Base-by-base conservation (phyloP, 1,140 invertebrate species). In the Cyphomyrmex costatus region DNA sequence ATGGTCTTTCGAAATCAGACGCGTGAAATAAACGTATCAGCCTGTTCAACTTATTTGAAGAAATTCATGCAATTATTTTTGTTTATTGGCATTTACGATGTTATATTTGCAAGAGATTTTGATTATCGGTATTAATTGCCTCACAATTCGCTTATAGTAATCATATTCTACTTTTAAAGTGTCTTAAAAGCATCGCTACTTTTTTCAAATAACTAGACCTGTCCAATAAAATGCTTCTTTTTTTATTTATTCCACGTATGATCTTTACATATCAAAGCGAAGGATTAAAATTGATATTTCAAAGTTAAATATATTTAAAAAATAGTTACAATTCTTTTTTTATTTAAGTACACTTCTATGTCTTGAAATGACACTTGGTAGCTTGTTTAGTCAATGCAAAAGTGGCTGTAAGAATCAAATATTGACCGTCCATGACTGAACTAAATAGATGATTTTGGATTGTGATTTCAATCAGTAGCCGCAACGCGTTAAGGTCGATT, bases 391-490 rank as follows among this genome's bases (percentile, higher is more conserved):
- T 68, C 33, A 24, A 68, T 46, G n/a, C 19, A 14, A 0, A 46
- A 68, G n/a, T 16, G 12, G 4, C 5, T 46, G 4, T 33, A 16
- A 21, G 0, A 66, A 66, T 79, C 8, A 49, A 49, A 49, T 79
- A 46, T 77, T n/a, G 4, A n/a, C 16, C 19, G 42, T 42, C 3
- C 1, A 7, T 16, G 53, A 16, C 30, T 16, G 36, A 33, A 8
- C 1, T 6, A 63, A 30, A 42, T 27, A 19, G n/a, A 58, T 65
- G 5, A 6, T 82, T 82, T 24, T 58, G 19, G 4, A 85, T 71
- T 3, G 27, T 42, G 46, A 61, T 79, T 88, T 66, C 56, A 51
- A 65, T 53, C 49, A 30, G 19, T 46, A 36, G 12, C 58, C 33
- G n/a, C 19, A 58, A 85, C 42, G 16, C 36, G 19, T 21, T 36